Conservation (phyloP, 2,113 vertebrate genomes). For the Nesogale talazaci region DNA sequence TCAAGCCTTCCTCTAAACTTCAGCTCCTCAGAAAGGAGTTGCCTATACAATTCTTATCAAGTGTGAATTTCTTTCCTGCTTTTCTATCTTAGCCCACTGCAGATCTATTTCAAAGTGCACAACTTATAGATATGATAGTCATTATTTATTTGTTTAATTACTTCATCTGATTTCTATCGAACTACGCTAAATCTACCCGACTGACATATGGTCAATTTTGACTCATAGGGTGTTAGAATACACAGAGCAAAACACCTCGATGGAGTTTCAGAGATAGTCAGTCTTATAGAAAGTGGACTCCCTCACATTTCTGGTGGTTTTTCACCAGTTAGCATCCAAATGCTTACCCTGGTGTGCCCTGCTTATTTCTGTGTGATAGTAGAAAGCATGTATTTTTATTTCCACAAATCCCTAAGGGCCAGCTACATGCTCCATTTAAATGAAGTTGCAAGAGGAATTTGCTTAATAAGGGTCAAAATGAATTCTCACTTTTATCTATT, state of each 20-base stretch:
- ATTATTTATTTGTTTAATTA: background rate
- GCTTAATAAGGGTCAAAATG: background rate
- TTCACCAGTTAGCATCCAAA: no score
- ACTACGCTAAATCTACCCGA: no score
- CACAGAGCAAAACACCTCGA: no score
- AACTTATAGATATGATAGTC: background rate
- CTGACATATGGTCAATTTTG: no score
- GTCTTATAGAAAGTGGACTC: no score
- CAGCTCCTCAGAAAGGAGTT: background rate
- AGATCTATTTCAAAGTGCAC: background rate
- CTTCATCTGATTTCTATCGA: no score
- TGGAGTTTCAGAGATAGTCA: no score
- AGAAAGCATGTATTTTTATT: background rate
- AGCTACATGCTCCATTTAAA: background rate
- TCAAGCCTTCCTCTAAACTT: constrained; percentile 14
- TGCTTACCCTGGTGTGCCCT: no score
- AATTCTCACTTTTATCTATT: background rate
- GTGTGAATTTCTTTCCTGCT: background rate
- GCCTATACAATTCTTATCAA: background rate
- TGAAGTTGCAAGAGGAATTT: background rate
- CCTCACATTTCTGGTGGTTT: no score
- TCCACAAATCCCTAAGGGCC: background rate
- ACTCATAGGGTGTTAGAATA: no score
- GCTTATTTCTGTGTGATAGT: background rate
- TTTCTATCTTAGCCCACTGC: background rate